These are phyloP conservation scores for Athene noctua DNA, from an alignment of 2,113 vertebrate species.

Conservation along the genomic window DNA sequence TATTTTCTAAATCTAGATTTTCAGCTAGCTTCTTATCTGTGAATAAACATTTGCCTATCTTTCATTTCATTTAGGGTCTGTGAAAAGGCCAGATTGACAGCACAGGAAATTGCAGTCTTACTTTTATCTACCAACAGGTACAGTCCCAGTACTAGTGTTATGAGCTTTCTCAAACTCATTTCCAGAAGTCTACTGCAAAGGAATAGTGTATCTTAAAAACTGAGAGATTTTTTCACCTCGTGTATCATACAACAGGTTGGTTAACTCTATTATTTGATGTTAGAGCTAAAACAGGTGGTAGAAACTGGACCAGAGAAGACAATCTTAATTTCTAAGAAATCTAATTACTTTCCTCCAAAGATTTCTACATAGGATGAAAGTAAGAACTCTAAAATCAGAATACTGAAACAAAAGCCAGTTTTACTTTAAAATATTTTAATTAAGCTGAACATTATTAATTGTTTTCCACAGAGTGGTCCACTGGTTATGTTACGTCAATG, in stretches of 20 bases:
- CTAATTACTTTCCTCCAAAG: not conserved
- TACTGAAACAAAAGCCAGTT: not conserved
- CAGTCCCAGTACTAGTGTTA: not conserved
- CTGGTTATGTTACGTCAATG: not conserved
- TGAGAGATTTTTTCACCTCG: not conserved
- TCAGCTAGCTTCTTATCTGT: not conserved
- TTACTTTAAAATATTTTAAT: slow-evolving; percentile 13
- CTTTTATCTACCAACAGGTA: not conserved
- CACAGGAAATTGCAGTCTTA: not conserved
- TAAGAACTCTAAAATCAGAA: not conserved
- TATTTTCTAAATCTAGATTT: not conserved
- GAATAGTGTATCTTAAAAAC: not conserved
- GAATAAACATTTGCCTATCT: not conserved
- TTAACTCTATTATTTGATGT: not conserved
- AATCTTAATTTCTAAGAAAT: not conserved
- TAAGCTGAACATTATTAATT: slow-evolving; percentile 12
- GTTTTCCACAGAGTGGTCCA: not conserved
- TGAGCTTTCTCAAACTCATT: not conserved
- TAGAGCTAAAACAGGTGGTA: not conserved
- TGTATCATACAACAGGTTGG: not conserved
- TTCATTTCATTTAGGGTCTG: not conserved
- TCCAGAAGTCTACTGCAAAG: not conserved
- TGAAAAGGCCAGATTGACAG: not conserved
- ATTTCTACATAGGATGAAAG: not conserved
- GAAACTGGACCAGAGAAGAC: not conserved